Evolutionary conservation across 2,113 vertebrate genomes (phyloP), one percentile per base, ranked within the genome.

Genomic region (Rhodinocichla rosea): DNA sequence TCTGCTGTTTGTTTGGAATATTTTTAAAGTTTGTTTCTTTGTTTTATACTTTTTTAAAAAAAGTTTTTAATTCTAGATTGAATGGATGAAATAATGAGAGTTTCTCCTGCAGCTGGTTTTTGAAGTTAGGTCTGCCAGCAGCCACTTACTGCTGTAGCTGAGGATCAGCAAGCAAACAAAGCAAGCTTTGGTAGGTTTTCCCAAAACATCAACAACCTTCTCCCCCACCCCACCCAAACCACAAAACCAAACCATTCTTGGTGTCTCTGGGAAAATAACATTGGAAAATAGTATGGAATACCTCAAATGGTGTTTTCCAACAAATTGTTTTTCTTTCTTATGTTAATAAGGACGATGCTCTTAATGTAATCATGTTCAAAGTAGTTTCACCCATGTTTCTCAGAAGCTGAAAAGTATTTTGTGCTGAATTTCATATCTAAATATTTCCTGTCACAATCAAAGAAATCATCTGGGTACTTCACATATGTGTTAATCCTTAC

Each of bases 401-500:
- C 14, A 75, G 44, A 62, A 52, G 27, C 12, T 81, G 68, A 39
- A n/a, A 87, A 91, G 19, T 30, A 45, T 23, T 91, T 91, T 79
- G 24, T 47, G 27, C n/a, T 73, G 4, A 35, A 56, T 74, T 70
- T 80, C 22, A 26, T 75, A 35, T 10, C 35, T 50, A 45, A 44
- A 9, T 3, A 5, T 77, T 90, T 93, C 33, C 59, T 88, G 17
- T 24, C 20, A 8, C 13, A 27, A 3, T 30, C 69, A 55, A 77
- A 45, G 40, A 60, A 76, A 49, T 24, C 44, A 64, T 8, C 33
- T 1, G 10, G 7, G 16, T 47, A 13, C 20, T 90, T 83, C 49
- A 37, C 13, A 1, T 26, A 8, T 7, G 7, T 84, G 44, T 60
- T 0, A 0, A 4, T 67, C 1, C 2, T 63, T 42, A 91, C 52